These are phyloP conservation scores for Netelia melanura DNA, from an alignment of 2,888 invertebrate genomes.

Conservation along the genomic window DNA sequence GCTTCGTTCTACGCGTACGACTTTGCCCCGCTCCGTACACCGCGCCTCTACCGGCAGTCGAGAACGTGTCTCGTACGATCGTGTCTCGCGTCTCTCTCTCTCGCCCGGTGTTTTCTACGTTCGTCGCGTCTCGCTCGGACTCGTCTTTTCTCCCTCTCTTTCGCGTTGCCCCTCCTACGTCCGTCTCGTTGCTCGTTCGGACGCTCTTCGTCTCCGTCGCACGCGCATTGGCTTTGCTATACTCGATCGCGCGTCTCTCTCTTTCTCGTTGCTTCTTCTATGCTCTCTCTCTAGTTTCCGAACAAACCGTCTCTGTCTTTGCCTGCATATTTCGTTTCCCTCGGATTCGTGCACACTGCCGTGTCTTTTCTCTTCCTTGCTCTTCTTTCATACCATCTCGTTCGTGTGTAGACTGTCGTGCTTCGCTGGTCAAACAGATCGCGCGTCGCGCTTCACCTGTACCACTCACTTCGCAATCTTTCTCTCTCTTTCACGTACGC, in stretches of 20 bases:
- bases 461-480: slow-evolving; percentile 47
- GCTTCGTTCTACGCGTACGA: too few relatives aligned
- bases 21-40: too few relatives aligned
- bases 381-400: slow-evolving; percentile 2
- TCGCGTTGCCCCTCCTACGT: neutral
- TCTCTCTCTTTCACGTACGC: slow-evolving; percentile 46
- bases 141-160: neutral
- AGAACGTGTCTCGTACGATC: too few relatives aligned
- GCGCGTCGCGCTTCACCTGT: slow-evolving; percentile 54
- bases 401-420: slow-evolving; percentile 18
- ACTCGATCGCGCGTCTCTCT: neutral
- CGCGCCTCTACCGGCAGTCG: too few relatives aligned
- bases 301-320: too few relatives aligned
- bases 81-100: too few relatives aligned
- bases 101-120: too few relatives aligned
- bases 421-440: slow-evolving; percentile 51
- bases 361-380: slow-evolving; percentile 37
- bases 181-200: neutral
- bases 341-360: slow-evolving; percentile 37
- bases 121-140: too few relatives aligned
- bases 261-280: neutral
- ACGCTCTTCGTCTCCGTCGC: neutral
- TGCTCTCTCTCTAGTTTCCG: neutral
- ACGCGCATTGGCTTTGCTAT: neutral
- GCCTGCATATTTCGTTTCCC: too few relatives aligned